Evolutionary conservation across 2,888 invertebrate genomes (phyloP).

Genomic region (Macrosoma leucophasiata): DNA sequence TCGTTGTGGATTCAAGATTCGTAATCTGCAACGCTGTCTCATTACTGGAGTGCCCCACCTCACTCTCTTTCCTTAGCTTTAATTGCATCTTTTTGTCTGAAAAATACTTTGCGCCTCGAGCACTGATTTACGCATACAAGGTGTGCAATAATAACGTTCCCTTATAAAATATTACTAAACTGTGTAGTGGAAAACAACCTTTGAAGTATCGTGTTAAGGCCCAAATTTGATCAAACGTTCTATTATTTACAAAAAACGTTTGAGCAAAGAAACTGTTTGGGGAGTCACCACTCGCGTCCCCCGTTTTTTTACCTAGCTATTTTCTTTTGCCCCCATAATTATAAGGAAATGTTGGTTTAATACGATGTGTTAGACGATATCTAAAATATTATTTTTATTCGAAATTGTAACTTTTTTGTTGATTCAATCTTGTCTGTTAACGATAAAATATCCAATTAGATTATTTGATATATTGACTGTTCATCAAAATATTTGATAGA

Average conservation of each 20-base stretch:
- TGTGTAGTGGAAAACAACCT: constrained; percentile 35
- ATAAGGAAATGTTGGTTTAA: constrained; percentile 73
- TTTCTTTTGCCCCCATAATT: constrained; percentile 65
- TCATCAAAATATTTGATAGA: no score
- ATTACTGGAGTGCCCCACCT: constrained; percentile 44
- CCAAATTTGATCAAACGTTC: constrained; percentile 37
- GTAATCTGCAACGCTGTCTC: constrained; percentile 44
- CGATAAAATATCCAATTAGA: no score
- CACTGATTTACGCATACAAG: constrained; percentile 76
- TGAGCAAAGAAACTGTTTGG: constrained; percentile 65
- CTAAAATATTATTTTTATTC: no score
- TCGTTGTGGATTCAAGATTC: constrained; percentile 10
- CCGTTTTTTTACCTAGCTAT: constrained; percentile 64
- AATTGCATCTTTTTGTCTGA: constrained; percentile 73
- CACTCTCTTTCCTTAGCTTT: constrained; percentile 53
- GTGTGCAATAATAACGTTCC: constrained; percentile 72
- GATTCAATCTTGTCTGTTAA: no score
- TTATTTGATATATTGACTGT: no score
- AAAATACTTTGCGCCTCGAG: constrained; percentile 61
- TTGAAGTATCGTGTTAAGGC: constrained; percentile 35
- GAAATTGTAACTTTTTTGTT: no score
- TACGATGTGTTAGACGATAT: no score
- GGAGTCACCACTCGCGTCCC: constrained; percentile 59
- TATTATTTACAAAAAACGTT: constrained; percentile 65
- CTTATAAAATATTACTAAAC: constrained; percentile 63